These are phyloP conservation scores for Thrips palmi DNA, from an alignment of 1,140 invertebrate species.

Conservation along the genomic window DNA sequence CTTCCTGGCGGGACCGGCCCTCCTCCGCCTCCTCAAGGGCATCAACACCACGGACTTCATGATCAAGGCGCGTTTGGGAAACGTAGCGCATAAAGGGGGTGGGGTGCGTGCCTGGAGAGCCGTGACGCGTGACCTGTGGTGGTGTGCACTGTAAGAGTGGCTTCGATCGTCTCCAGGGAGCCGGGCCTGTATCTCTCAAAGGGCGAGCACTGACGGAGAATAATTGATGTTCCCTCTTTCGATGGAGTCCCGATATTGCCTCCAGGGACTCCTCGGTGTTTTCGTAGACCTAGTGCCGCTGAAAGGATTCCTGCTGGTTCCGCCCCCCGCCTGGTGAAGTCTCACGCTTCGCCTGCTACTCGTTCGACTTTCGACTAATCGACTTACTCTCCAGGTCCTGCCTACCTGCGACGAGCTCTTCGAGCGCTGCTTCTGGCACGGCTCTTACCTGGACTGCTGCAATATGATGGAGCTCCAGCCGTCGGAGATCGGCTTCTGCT, in stretches of 20 bases:
- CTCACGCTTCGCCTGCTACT: not conserved
- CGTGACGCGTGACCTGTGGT: not conserved
- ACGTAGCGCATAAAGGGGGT: too few species aligned
- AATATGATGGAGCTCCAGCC: slow-evolving; percentile 18
- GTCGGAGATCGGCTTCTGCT: slow-evolving; percentile 22
- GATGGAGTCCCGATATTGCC: not conserved
- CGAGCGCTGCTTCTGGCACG: slow-evolving; percentile 19
- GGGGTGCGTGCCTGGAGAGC: too few species aligned
- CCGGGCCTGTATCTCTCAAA: not conserved
- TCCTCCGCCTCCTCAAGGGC: too few species aligned
- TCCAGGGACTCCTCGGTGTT: not conserved
- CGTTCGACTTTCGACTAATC: slow-evolving; percentile 1
- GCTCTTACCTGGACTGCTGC: slow-evolving; percentile 16
- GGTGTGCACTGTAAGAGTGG: not conserved
- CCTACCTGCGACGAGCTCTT: slow-evolving; percentile 18
- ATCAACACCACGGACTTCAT: slow-evolving; percentile 18
- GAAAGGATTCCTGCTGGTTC: too few species aligned
- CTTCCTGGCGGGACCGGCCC: too few species aligned
- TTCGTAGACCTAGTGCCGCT: not conserved
- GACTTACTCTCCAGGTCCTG: slow-evolving; percentile 15
- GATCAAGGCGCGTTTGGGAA: slow-evolving; percentile 13
- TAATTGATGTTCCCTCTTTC: not conserved
- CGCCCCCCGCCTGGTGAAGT: too few species aligned
- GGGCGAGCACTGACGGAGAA: not conserved
- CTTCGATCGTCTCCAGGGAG: not conserved